Evolutionary conservation across 2,113 vertebrate genomes (phyloP).

Genomic region (Sturnira hondurensis): DNA sequence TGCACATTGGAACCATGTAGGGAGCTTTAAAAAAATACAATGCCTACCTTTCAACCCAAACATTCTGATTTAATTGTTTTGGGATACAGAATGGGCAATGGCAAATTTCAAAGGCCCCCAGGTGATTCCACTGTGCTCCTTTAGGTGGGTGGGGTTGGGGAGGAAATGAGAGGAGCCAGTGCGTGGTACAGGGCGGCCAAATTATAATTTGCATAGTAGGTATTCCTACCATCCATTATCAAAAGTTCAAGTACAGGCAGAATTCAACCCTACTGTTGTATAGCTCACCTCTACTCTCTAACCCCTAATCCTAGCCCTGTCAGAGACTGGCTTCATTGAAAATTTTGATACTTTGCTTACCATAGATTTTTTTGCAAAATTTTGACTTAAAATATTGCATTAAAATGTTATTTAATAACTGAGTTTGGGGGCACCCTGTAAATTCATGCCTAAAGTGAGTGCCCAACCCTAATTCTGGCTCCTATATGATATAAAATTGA

Average conservation of each 20-base stretch:
- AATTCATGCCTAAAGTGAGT: background rate
- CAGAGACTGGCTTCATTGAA: background rate
- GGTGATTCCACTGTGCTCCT: background rate
- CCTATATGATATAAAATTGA: background rate
- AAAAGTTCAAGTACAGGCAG: background rate
- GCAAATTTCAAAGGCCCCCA: background rate
- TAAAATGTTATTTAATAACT: background rate
- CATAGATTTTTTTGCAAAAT: background rate
- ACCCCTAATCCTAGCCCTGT: background rate
- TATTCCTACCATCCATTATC: background rate
- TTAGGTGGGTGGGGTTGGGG: too few species aligned
- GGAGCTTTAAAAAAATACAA: background rate
- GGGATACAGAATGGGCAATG: background rate
- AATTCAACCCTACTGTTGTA: background rate
- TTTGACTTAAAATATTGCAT: background rate
- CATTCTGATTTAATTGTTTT: background rate
- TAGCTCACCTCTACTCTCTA: background rate
- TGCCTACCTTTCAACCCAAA: background rate
- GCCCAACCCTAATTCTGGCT: background rate
- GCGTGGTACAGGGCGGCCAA: too few species aligned
- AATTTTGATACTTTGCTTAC: background rate
- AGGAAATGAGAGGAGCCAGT: background rate
- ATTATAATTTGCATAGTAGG: background rate
- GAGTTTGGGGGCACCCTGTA: background rate
- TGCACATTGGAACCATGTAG: background rate